These are phyloP conservation scores for Dendrolimus kikuchii DNA, from an alignment of 1,140 invertebrate genomes.

Conservation along the genomic window DNA sequence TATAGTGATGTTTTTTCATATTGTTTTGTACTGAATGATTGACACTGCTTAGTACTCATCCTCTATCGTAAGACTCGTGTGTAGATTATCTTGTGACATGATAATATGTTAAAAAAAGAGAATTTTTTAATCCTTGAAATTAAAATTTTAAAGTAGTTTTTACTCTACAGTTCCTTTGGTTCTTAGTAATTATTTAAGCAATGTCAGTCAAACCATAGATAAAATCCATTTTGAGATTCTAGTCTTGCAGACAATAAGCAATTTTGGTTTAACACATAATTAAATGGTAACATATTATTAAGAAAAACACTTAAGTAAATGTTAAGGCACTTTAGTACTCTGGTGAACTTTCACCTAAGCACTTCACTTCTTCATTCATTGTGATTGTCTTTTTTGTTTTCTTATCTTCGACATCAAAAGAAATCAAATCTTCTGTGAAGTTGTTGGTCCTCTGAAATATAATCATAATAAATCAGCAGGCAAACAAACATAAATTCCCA, in stretches of 20 bases:
- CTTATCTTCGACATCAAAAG: conserved; percentile 57
- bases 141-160: too few species aligned
- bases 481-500: too few species aligned
- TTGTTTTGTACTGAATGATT: too few species aligned
- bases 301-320: background rate
- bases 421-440: conserved; percentile 50
- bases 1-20: too few species aligned
- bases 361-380: conserved; percentile 48
- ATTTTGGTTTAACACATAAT: too few species aligned
- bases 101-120: too few species aligned
- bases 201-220: conserved; percentile 6
- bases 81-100: too few species aligned
- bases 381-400: conserved; percentile 35
- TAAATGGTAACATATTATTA: background rate
- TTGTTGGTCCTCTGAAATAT: conserved; percentile 49
- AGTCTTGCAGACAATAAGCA: too few species aligned
- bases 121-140: too few species aligned
- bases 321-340: conserved; percentile 58
- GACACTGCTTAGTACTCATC: too few species aligned
- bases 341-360: conserved; percentile 52
- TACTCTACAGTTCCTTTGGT: conserved; percentile 18
- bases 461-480: conserved; percentile 12
- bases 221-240: too few species aligned
- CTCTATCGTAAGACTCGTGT: too few species aligned
- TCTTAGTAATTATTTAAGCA: conserved; percentile 28